phyloP scores from a whole-genome alignment of 2,888 invertebrate genomes.

The Unio pictorum region DNA sequence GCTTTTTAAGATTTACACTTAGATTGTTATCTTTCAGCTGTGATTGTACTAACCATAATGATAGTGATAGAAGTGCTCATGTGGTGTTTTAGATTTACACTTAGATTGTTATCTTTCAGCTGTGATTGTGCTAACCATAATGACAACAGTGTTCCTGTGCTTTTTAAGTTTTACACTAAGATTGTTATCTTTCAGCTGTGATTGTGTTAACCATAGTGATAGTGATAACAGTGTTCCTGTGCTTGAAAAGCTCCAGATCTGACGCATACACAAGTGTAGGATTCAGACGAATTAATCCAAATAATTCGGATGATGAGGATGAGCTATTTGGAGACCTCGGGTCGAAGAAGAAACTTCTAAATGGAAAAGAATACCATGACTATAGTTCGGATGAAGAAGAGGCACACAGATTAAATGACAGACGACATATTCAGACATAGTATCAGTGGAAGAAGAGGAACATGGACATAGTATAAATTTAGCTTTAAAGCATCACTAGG shows the following conservation, averaged over 20 bases:
- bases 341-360: slow-evolving; percentile 7
- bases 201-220: slow-evolving; percentile 40
- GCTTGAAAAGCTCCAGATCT: slow-evolving; percentile 30
- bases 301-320: slow-evolving; percentile 44
- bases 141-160: slow-evolving; percentile 40
- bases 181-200: slow-evolving; percentile 33
- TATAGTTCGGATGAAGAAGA: slow-evolving; percentile 38
- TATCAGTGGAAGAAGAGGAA: no score
- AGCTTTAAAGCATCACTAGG: no score
- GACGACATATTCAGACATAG: no score
- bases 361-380: slow-evolving; percentile 39
- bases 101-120: slow-evolving; percentile 21
- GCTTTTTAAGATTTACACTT: slow-evolving; percentile 14
- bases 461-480: no score
- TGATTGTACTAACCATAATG: slow-evolving; percentile 19
- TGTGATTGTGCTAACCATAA: slow-evolving; percentile 16
- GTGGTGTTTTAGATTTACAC: slow-evolving; percentile 14
- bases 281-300: slow-evolving; percentile 46
- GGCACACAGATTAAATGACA: no score
- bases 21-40: slow-evolving; percentile 17
- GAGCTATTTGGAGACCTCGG: slow-evolving; percentile 37
- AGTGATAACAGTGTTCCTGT: slow-evolving; percentile 46
- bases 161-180: slow-evolving; percentile 28
- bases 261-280: slow-evolving; percentile 41
- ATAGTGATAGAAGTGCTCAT: slow-evolving; percentile 33